Conservation (phyloP, 2,113 vertebrate genomes). For the Rhinolophus ferrumequinum region DNA sequence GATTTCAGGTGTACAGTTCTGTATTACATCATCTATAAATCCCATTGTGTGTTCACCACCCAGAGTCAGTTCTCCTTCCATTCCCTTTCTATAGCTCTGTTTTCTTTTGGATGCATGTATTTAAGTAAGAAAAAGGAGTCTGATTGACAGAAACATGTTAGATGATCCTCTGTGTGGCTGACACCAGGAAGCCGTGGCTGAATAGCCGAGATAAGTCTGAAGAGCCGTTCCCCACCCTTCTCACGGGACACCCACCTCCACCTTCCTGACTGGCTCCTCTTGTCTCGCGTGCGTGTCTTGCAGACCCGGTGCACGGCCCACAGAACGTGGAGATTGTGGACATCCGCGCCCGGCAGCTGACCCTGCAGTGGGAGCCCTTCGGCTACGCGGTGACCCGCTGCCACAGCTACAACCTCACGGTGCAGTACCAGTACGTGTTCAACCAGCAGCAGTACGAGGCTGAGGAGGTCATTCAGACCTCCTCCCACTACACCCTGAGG, state of each 20-base stretch:
- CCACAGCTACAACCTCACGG: slow-evolving; percentile 98
- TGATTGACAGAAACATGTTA: not conserved
- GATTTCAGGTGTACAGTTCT: too few species aligned
- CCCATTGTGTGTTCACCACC: too few species aligned
- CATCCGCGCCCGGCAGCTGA: slow-evolving; percentile 95
- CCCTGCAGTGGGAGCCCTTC: slow-evolving; percentile 97
- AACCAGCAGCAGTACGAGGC: slow-evolving; percentile 95
- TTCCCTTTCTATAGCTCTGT: not conserved
- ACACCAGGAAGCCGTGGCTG: not conserved
- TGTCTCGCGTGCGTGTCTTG: not conserved
- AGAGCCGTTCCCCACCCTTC: not conserved
- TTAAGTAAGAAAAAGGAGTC: not conserved
- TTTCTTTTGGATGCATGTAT: not conserved
- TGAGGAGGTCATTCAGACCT: slow-evolving; percentile 95
- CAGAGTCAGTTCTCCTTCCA: too few species aligned
- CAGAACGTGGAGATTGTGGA: slow-evolving; percentile 97
- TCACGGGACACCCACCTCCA: rapidly evolving
- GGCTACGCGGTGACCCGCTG: slow-evolving; percentile 96
- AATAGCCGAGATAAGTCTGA: not conserved
- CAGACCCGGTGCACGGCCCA: slow-evolving; percentile 96
- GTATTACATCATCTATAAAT: too few species aligned
- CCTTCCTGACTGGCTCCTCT: not conserved
- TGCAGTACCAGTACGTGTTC: slow-evolving; percentile 97
- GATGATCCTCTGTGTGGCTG: not conserved
- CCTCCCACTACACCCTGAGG: slow-evolving; percentile 95